Evolutionary conservation across 2,888 invertebrate species (phyloP).

Genomic region (Tigriopus californicus): DNA sequence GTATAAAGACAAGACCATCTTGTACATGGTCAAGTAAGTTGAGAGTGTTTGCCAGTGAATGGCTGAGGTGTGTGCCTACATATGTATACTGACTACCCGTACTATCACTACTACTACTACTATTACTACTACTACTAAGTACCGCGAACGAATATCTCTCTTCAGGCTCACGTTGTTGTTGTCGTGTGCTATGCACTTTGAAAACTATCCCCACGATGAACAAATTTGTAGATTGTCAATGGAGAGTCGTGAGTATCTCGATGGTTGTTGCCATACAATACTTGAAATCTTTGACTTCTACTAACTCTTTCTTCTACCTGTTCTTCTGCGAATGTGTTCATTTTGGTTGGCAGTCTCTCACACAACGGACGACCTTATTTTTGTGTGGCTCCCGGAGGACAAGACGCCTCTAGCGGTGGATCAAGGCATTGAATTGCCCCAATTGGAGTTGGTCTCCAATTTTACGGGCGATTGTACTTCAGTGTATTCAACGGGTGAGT

Average conservation of each 20-base stretch:
- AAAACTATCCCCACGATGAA: conserved; percentile 28
- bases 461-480: conserved; percentile 20
- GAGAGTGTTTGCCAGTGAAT: no score
- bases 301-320: no score
- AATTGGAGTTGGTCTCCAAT: conserved; percentile 20
- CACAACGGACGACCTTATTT: conserved; percentile 79
- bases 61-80: no score
- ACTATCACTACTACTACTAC: no score
- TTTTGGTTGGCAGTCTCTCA: conserved; percentile 67
- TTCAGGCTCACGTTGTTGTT: conserved; percentile 27
- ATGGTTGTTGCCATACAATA: no score
- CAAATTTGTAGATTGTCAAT: conserved; percentile 27
- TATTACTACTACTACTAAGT: no score
- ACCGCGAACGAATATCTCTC: no score
- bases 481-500: conserved; percentile 20
- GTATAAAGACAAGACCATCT: conserved; percentile 22
- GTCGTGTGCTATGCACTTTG: conserved; percentile 29
- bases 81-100: no score
- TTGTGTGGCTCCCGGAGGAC: conserved; percentile 80
- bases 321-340: no score
- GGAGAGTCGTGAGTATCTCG: conserved; percentile 27
- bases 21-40: conserved; percentile 25
- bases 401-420: conserved; percentile 73
- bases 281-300: no score
- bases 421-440: conserved; percentile 42